Evolutionary conservation across 1,140 invertebrate species (phyloP), one percentile per base, ranked within the genome.

Genomic region (Lithobius niger): DNA sequence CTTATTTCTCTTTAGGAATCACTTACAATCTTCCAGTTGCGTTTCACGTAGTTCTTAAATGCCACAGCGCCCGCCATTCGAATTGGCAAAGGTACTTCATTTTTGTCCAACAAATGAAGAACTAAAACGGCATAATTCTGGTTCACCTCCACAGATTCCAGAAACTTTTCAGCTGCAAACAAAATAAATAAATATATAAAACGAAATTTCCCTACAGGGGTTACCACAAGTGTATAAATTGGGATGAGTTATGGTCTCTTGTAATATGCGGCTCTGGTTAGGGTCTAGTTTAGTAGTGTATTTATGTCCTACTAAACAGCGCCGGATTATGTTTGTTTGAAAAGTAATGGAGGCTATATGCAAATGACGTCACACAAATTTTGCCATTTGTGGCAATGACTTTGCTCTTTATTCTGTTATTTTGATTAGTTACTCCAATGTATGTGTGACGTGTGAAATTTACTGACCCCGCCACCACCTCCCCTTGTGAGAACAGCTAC

Each of bases 31-130:
- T 79, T 79, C 95, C 95, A 99, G 73, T 97, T 94, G 53, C 89
- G 76, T 70, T 96, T 97, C 3, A 97, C 81, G 69, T 84, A 95
- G 71, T 99, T 99, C 70, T 99, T 99, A 65, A 99, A 95, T 16
- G 86, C 84, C 61, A 98, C 84, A 43, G 92, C 83, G 45, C 87
- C 88, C 31, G 90, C 84, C 42, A 93, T 76, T 63, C 90, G 76
- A 47, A 96, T 85, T 3, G 83, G 67, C 57, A 84, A 71, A 60
- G 91, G 83, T 24, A 84, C 74, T 60, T 83, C 79, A 57, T 65
- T 60, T 63, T 88, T 90, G 58, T 89, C 83, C 52, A 96, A 79
- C 6, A 97, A 73, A 63, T 86, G 80, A 1, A 97, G 74, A 22
- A 97, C 70, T 21, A 97, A 69, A 4, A 95, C 72, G 0, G 90